Conservation (phyloP, 2,888 invertebrate genomes). For the Orchestes rusci region DNA sequence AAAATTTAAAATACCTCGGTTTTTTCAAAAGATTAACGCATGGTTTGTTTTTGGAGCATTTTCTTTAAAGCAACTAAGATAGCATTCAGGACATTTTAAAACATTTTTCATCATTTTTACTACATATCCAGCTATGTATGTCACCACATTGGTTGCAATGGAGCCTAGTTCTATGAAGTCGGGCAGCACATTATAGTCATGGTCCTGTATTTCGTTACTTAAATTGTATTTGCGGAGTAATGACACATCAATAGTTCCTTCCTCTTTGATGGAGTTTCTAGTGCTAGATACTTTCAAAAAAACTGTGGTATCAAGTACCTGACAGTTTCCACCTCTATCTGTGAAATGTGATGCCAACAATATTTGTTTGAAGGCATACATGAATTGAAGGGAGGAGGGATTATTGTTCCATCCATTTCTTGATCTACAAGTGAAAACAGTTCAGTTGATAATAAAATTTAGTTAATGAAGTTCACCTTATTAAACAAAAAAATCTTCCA, state of each 20-base stretch:
- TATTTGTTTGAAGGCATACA: constrained; percentile 5
- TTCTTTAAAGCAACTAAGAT: no score
- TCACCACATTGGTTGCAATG: no score
- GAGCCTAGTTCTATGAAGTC: no score
- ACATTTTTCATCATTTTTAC: background rate
- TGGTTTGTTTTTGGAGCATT: no score
- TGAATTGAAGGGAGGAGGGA: constrained; percentile 14
- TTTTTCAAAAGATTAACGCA: constrained; percentile 1
- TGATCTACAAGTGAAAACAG: constrained; percentile 4
- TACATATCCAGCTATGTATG: no score
- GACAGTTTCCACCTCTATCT: constrained; percentile 15
- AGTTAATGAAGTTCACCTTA: constrained; percentile 4
- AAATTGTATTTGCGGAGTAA: constrained; percentile 10
- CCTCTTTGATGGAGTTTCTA: background rate
- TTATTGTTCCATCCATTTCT: constrained; percentile 21
- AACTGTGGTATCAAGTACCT: constrained; percentile 13
- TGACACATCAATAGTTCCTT: constrained; percentile 5
- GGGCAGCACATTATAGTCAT: constrained; percentile 3
- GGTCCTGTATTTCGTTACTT: background rate
- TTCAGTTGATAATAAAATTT: background rate
- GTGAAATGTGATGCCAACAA: constrained; percentile 3
- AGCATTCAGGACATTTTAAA: no score
- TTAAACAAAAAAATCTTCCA: constrained; percentile 15
- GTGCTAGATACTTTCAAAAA: constrained; percentile 10
- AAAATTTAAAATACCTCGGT: constrained; percentile 6